A percentile compares a stretch with the other conserved stretches of the same genome.
Evolutionary conservation across 1,140 invertebrate species (phyloP).

Genomic region (Agrypnia vestita): DNA sequence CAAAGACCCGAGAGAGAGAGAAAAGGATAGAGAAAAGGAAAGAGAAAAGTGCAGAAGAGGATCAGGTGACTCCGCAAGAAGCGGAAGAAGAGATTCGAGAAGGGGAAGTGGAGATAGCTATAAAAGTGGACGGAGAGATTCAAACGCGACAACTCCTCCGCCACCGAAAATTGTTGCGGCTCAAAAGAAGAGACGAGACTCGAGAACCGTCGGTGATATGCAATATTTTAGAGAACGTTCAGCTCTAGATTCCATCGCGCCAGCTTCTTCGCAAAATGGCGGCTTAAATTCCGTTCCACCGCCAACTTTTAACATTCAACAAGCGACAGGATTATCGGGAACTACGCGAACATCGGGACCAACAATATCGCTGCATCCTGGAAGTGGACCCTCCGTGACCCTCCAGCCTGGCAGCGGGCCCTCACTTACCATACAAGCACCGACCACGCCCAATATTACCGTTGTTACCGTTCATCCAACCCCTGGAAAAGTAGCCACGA

Average conservation of each 20-base stretch:
- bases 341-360: constrained; percentile 82
- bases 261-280: constrained; percentile 38
- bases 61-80: constrained; percentile 68
- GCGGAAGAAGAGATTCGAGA: constrained; percentile 66
- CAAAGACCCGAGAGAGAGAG: constrained; percentile 67
- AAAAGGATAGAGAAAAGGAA: constrained; percentile 65
- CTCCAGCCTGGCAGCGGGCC: constrained; percentile 71
- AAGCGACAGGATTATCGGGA: constrained; percentile 78
- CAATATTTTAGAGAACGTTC: constrained; percentile 57
- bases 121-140: constrained; percentile 77
- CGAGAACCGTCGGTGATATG: constrained; percentile 63
- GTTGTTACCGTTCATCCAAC: constrained; percentile 55
- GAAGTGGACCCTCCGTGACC: constrained; percentile 70
- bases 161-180: constrained; percentile 76
- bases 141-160: constrained; percentile 73
- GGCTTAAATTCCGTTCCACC: constrained; percentile 55
- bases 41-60: constrained; percentile 72
- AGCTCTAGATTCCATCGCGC: constrained; percentile 38
- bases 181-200: constrained; percentile 79
- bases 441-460: constrained; percentile 48
- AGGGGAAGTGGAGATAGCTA: constrained; percentile 66
- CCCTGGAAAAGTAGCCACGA: constrained; percentile 54
- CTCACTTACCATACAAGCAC: constrained; percentile 66
- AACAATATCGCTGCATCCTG: constrained; percentile 66
- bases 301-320: constrained; percentile 63